These are phyloP conservation scores for Parazoanthus atlanticus DNA, from an alignment of 92 coral and sea anemone genomes.

Conservation along the genomic window DNA sequence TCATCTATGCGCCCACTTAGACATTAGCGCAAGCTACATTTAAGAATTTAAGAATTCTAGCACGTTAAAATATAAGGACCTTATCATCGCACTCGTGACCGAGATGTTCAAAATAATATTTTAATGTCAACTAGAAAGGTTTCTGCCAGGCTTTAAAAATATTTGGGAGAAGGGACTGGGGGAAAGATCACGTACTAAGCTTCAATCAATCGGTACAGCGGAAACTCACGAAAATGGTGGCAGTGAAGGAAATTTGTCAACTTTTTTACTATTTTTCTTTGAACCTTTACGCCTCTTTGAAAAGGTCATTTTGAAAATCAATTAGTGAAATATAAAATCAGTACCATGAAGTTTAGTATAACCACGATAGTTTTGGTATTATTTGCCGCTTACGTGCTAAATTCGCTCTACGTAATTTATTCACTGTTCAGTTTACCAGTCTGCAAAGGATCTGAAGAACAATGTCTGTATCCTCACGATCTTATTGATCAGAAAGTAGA, in stretches of 20 bases:
- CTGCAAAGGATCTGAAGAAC: slow-evolving; percentile 70
- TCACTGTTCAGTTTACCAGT: slow-evolving; percentile 80
- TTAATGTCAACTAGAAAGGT: no score
- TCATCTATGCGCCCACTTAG: no score
- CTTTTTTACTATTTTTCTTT: background rate
- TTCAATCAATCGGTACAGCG: slow-evolving; percentile 3
- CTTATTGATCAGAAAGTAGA: slow-evolving; percentile 65
- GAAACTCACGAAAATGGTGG: slow-evolving; percentile 12
- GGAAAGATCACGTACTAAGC: background rate
- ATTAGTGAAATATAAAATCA: background rate
- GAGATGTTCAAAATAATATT: no score
- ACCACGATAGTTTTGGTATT: slow-evolving; percentile 77
- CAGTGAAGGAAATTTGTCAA: background rate
- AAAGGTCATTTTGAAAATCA: background rate
- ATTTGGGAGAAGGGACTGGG: slow-evolving; percentile 10
- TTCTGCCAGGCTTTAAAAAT: background rate
- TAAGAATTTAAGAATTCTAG: no score
- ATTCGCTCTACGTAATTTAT: slow-evolving; percentile 82
- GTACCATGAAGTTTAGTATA: slow-evolving; percentile 57
- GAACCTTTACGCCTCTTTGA: background rate
- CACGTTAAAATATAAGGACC: no score
- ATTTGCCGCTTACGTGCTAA: slow-evolving; percentile 78
- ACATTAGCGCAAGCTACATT: no score
- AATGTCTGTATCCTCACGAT: slow-evolving; percentile 78
- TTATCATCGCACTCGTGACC: background rate